Evolutionary conservation across 2,113 vertebrate species (phyloP).

Genomic region (Procavia capensis): DNA sequence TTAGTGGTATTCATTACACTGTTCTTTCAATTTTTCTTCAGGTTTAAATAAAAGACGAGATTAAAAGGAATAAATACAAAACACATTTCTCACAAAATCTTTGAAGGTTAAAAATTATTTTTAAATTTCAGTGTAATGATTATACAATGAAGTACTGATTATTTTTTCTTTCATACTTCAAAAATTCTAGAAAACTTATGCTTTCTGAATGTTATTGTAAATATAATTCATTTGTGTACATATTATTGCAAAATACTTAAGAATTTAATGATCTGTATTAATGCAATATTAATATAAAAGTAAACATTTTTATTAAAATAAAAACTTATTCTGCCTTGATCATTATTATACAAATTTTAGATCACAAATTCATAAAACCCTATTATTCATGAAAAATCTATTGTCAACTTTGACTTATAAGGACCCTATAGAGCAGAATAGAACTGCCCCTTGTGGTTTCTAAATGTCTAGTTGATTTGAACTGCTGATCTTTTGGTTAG

Average conservation of each 20-base stretch:
- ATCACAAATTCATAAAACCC: background rate
- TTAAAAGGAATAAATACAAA: background rate
- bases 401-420: too few relatives aligned
- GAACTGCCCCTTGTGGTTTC: too few relatives aligned
- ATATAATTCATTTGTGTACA: background rate
- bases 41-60: background rate
- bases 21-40: background rate
- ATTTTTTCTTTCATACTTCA: background rate
- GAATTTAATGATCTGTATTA: background rate
- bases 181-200: background rate
- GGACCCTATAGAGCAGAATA: too few relatives aligned
- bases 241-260: background rate
- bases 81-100: background rate
- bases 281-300: too few relatives aligned
- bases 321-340: background rate
- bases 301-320: background rate
- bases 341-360: background rate
- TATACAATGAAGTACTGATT: background rate
- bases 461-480: too few relatives aligned
- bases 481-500: too few relatives aligned
- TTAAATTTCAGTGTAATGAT: background rate
- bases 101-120: background rate
- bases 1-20: background rate
- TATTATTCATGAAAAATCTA: background rate
- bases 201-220: background rate